Evolutionary conservation across 1,140 invertebrate genomes (phyloP).

Genomic region (Rhyzopertha dominica): DNA sequence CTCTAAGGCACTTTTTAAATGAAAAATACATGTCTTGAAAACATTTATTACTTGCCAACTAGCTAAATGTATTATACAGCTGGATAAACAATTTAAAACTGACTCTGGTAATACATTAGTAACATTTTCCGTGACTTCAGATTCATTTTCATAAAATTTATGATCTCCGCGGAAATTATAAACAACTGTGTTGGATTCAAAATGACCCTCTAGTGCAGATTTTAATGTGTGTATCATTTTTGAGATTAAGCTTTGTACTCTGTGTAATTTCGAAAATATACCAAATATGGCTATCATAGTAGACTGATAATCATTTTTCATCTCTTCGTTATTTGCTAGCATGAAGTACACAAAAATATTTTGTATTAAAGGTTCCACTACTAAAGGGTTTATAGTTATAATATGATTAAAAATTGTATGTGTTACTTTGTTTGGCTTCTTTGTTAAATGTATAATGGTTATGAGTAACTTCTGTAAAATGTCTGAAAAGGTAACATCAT

Average conservation of each 20-base stretch:
- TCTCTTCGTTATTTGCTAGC: slow-evolving; percentile 18
- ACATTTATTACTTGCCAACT: slow-evolving; percentile 40
- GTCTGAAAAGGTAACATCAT: slow-evolving; percentile 25
- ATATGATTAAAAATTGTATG: slow-evolving; percentile 29
- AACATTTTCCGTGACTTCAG: slow-evolving; percentile 9
- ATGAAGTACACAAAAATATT: slow-evolving; percentile 28
- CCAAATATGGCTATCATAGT: slow-evolving; percentile 30
- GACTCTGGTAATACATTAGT: slow-evolving; percentile 25
- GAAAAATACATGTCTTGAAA: slow-evolving; percentile 36
- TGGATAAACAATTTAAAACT: slow-evolving; percentile 31
- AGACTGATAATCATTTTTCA: slow-evolving; percentile 21
- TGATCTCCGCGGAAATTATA: slow-evolving; percentile 21
- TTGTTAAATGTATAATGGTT: slow-evolving; percentile 18
- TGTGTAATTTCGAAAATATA: slow-evolving; percentile 36
- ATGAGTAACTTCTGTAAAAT: slow-evolving; percentile 30
- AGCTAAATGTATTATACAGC: slow-evolving; percentile 26
- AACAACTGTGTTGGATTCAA: slow-evolving; percentile 7
- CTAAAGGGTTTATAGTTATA: slow-evolving; percentile 30
- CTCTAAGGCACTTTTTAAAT: slow-evolving; percentile 29
- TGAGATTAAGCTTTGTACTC: slow-evolving; percentile 37
- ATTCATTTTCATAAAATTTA: slow-evolving; percentile 11
- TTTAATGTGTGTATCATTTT: slow-evolving; percentile 35
- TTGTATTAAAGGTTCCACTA: slow-evolving; percentile 25
- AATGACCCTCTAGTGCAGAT: slow-evolving; percentile 7
- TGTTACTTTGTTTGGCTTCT: slow-evolving; percentile 19